A percentile compares a stretch with the other conserved stretches of the same genome.
Conservation (phyloP, 2,113 vertebrate species). For the Petroica traversi region DNA sequence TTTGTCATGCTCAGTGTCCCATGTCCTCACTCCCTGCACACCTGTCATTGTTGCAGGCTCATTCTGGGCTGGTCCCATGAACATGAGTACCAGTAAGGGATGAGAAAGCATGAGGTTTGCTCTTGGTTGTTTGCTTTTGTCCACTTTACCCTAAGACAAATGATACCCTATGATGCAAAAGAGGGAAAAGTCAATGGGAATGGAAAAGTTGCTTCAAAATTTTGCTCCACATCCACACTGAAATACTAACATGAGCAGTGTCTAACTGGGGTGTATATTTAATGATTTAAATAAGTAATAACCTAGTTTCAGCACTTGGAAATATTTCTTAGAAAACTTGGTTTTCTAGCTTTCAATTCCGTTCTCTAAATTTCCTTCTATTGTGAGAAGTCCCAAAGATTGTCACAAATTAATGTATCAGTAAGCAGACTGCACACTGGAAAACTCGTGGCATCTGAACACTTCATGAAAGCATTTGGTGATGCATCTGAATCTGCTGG, state of each 20-base stretch:
- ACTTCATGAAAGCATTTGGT: neutral
- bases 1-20: neutral
- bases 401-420: neutral
- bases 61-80: neutral
- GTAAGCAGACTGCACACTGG: neutral
- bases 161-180: fast-evolving
- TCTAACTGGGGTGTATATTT: neutral
- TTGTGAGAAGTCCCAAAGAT: neutral
- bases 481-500: neutral
- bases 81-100: too few relatives aligned
- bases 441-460: neutral
- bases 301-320: neutral
- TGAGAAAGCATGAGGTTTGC: neutral
- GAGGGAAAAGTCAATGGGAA: neutral
- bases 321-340: neutral
- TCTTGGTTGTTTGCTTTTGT: neutral
- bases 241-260: fast-evolving
- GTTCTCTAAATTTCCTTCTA: neutral
- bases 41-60: too few relatives aligned
- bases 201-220: neutral
- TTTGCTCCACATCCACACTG: neutral
- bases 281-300: neutral
- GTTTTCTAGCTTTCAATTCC: neutral
- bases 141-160: neutral
- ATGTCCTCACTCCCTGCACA: neutral